phyloP scores from a whole-genome alignment of 2,888 invertebrate genomes.

The Athalia cordata region DNA sequence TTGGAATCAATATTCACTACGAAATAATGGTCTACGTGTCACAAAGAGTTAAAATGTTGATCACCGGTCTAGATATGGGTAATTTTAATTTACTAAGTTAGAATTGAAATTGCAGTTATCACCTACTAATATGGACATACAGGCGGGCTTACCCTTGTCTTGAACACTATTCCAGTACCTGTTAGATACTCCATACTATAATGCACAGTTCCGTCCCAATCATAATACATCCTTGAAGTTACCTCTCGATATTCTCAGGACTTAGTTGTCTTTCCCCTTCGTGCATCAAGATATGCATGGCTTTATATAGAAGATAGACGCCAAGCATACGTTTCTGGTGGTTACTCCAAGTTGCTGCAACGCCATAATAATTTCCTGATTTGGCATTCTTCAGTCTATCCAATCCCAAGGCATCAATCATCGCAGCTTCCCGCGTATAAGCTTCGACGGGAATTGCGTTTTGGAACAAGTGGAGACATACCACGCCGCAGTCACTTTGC shows the following conservation, averaged over 20 bases:
- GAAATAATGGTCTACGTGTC: no score
- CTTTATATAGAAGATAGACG: conserved; percentile 85
- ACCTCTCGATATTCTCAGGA: conserved; percentile 80
- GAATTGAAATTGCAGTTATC: no score
- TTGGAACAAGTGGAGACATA: conserved; percentile 93
- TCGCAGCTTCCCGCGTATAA: conserved; percentile 93
- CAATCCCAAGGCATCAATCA: conserved; percentile 91
- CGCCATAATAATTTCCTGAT: conserved; percentile 89
- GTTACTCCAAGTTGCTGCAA: conserved; percentile 83
- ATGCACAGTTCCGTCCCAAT: neutral
- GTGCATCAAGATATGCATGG: conserved; percentile 87
- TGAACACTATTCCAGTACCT: no score
- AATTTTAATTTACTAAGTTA: no score
- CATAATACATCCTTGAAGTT: neutral
- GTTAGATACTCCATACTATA: neutral
- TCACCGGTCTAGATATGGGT: no score
- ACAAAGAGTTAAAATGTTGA: no score
- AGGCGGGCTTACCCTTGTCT: no score
- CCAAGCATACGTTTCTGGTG: conserved; percentile 85
- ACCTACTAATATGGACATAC: no score
- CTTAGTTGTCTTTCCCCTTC: conserved; percentile 93
- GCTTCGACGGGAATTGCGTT: conserved; percentile 95
- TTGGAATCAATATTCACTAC: no score
- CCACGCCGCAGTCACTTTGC: conserved; percentile 87
- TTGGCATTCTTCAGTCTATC: conserved; percentile 86